Percentiles rank a stretch among this genome's conserved stretches.
Conservation (phyloP, 2,113 vertebrate genomes). For the Mohoua ochrocephala region DNA sequence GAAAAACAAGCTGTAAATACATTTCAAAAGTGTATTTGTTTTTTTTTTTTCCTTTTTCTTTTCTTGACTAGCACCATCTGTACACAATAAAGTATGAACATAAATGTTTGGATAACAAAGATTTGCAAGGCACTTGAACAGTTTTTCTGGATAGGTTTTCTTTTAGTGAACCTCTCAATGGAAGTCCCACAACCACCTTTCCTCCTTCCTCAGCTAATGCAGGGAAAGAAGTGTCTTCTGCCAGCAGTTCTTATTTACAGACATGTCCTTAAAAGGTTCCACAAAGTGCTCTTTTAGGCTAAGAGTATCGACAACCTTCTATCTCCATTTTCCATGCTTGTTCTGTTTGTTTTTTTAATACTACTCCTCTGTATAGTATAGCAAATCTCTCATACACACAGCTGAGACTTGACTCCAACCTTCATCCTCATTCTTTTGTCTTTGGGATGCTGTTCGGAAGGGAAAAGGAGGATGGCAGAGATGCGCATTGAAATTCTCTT, state of each 20-base stretch:
- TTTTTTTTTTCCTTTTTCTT: constrained; percentile 58
- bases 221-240: constrained; percentile 55
- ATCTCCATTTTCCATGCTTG: constrained; percentile 37
- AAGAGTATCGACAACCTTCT: constrained; percentile 61
- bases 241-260: constrained; percentile 74
- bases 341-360: not conserved
- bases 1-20: constrained; percentile 78
- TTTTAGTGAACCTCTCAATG: constrained; percentile 56
- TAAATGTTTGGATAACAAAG: constrained; percentile 83
- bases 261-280: constrained; percentile 66
- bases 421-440: constrained; percentile 70
- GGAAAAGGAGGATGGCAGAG: constrained; percentile 34
- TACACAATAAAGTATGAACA: constrained; percentile 82
- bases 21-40: constrained; percentile 65
- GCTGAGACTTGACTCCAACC: constrained; percentile 73
- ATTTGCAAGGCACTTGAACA: constrained; percentile 97
- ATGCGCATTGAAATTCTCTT: not conserved
- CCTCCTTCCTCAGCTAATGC: constrained; percentile 31
- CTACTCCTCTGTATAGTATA: not conserved
- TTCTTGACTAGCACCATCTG: constrained; percentile 87
- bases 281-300: constrained; percentile 85
- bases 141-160: constrained; percentile 69
- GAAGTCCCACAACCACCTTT: constrained; percentile 52
- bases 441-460: constrained; percentile 63
- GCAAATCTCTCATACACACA: constrained; percentile 48